A percentile compares a stretch with the other conserved stretches of the same genome.
Conservation (phyloP, 2,113 vertebrate genomes). For the Tiliqua scincoides region DNA sequence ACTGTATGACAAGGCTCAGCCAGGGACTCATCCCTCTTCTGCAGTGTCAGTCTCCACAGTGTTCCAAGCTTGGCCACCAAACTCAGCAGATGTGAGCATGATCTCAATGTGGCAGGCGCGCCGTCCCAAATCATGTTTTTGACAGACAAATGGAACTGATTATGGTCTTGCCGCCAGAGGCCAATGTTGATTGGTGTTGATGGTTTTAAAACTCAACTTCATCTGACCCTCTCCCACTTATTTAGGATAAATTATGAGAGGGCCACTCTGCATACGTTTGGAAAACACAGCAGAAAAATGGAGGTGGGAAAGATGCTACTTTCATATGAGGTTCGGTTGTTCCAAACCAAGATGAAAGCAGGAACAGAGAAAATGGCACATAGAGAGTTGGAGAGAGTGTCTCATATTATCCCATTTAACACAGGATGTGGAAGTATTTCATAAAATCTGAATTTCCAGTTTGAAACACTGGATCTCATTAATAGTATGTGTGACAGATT, state of each 20-base stretch:
- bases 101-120: constrained; percentile 67
- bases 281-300: constrained; percentile 53
- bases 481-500: too few relatives aligned
- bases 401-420: neutral
- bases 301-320: constrained; percentile 50
- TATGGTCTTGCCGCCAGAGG: constrained; percentile 51
- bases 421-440: neutral
- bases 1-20: constrained; percentile 20
- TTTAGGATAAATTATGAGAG: constrained; percentile 61
- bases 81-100: constrained; percentile 62
- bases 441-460: neutral
- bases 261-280: constrained; percentile 51
- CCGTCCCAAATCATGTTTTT: constrained; percentile 56
- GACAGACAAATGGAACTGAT: constrained; percentile 60
- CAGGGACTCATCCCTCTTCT: constrained; percentile 47
- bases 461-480: neutral
- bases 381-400: constrained; percentile 16
- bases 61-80: constrained; percentile 55
- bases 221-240: constrained; percentile 48
- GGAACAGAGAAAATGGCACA: constrained; percentile 47
- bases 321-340: neutral
- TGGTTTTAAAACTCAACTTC: constrained; percentile 61
- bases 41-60: constrained; percentile 55
- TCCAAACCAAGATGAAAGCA: constrained; percentile 55
- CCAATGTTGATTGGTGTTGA: constrained; percentile 54